Evolutionary conservation across 2,113 vertebrate genomes (phyloP).

Genomic region (Rhinolophus ferrumequinum): DNA sequence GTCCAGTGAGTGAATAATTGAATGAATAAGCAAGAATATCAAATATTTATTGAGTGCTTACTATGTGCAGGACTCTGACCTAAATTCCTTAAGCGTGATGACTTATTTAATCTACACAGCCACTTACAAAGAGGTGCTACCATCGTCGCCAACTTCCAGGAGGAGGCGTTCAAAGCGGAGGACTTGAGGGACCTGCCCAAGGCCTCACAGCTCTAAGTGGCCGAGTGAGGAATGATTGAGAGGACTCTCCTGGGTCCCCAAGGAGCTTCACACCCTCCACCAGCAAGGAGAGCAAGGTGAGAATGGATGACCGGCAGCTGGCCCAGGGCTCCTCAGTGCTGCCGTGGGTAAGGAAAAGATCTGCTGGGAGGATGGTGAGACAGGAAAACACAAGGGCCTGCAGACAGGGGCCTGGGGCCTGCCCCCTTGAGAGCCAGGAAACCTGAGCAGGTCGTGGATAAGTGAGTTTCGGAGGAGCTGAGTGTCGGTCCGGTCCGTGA

Average conservation of each 20-base stretch:
- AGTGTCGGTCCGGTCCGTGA: not conserved
- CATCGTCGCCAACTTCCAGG: too few species aligned
- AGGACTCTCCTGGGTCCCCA: not conserved
- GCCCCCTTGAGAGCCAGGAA: not conserved
- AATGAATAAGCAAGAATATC: not conserved
- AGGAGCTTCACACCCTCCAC: rapidly evolving
- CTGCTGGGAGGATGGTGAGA: not conserved
- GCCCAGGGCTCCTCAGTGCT: not conserved
- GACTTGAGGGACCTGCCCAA: not conserved
- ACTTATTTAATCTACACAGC: not conserved
- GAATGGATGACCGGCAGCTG: not conserved
- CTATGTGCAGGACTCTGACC: not conserved
- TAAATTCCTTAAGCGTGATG: not conserved
- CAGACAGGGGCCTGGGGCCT: not conserved
- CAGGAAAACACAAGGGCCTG: not conserved
- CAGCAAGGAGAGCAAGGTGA: not conserved
- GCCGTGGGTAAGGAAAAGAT: not conserved
- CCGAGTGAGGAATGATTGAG: not conserved
- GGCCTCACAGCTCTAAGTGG: not conserved
- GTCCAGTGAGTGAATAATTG: not conserved
- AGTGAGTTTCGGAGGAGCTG: not conserved
- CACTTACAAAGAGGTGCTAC: not conserved
- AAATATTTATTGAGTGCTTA: not conserved
- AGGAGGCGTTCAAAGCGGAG: not conserved
- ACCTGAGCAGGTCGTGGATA: not conserved